Evolutionary conservation across 2,797 vertebrate species (phyloP).

Genomic region (Chaetophractus vellerosus): DNA sequence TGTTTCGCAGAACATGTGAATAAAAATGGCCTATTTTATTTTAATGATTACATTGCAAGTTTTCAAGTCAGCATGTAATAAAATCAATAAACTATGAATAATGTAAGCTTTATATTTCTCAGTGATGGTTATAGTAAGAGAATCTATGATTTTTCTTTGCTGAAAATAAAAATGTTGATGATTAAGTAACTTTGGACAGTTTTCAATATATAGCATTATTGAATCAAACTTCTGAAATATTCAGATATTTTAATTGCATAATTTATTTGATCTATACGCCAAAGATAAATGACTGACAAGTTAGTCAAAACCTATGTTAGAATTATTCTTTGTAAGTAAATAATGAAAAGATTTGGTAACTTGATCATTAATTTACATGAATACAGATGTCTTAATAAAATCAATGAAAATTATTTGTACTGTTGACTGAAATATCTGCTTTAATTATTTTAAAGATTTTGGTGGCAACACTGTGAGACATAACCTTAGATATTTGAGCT

Average conservation of each 20-base stretch:
- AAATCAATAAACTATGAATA: not conserved
- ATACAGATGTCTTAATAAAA: not conserved
- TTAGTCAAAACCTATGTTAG: not conserved
- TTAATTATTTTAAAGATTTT: slow-evolving; percentile 42
- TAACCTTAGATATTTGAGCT: not conserved
- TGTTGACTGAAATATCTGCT: not conserved
- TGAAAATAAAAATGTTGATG: slow-evolving; percentile 32
- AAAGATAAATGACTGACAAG: not conserved
- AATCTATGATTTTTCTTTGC: not conserved
- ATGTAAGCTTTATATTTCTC: not conserved
- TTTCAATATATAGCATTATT: not conserved
- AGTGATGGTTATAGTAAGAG: not conserved
- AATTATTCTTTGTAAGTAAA: not conserved
- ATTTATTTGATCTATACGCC: not conserved
- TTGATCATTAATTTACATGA: not conserved
- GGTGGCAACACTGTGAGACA: not conserved
- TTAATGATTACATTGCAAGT: not conserved
- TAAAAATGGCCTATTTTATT: too few relatives aligned
- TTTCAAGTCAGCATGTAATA: slow-evolving; percentile 15
- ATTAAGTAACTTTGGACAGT: not conserved
- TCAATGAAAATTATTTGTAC: not conserved
- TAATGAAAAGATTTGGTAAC: not conserved
- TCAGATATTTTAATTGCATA: not conserved
- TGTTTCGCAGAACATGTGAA: not conserved
- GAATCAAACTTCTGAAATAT: not conserved